phyloP scores from a whole-genome alignment of 1,140 invertebrate genomes.

The Microplitis demolitor region DNA sequence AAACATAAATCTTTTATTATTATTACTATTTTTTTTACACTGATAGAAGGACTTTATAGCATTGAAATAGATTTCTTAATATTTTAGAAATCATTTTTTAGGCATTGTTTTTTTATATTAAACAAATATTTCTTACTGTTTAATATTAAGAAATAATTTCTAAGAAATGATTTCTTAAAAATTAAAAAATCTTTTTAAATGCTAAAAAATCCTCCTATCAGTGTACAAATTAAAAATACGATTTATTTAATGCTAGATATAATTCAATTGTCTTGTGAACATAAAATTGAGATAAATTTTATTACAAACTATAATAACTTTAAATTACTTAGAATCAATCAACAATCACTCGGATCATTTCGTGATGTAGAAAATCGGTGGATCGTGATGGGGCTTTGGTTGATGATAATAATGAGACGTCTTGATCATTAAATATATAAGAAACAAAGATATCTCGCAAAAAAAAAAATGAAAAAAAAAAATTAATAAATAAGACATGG shows the following conservation, averaged over 20 bases:
- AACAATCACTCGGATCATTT: constrained; percentile 21
- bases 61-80: too few relatives aligned
- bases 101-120: too few relatives aligned
- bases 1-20: too few relatives aligned
- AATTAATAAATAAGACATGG: background rate
- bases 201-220: too few relatives aligned
- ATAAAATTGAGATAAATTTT: background rate
- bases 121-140: too few relatives aligned
- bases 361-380: constrained; percentile 27
- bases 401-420: constrained; percentile 18
- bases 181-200: too few relatives aligned
- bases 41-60: background rate
- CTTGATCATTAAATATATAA: background rate
- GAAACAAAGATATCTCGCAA: background rate
- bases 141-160: too few relatives aligned
- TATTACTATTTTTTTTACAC: background rate
- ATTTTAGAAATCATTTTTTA: too few relatives aligned
- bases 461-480: background rate
- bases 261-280: too few relatives aligned
- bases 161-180: too few relatives aligned
- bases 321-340: constrained; percentile 29
- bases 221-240: too few relatives aligned
- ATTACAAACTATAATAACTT: constrained; percentile 9
- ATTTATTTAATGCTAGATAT: too few relatives aligned
- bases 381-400: constrained; percentile 14